Percentiles rank a stretch among this genome's conserved stretches.
Conservation (phyloP, 92 coral and sea anemone species). For the Nematostella vectensis region DNA sequence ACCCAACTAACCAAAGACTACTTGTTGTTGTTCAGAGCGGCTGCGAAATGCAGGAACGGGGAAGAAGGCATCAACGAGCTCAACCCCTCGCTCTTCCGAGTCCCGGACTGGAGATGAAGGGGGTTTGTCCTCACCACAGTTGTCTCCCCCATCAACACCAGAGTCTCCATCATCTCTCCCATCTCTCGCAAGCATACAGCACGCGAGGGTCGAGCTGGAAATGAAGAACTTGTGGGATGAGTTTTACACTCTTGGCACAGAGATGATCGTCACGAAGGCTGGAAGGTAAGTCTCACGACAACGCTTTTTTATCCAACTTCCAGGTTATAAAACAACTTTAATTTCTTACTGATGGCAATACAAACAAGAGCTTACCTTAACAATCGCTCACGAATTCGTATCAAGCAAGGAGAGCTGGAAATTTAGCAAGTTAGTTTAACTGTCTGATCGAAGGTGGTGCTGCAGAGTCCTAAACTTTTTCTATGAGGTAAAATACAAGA, state of each 20-base stretch:
- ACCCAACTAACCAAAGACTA: too few relatives aligned
- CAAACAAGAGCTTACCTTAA: too few relatives aligned
- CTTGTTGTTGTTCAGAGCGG: constrained; percentile 75
- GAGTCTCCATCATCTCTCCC: constrained; percentile 39
- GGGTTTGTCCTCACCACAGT: constrained; percentile 8
- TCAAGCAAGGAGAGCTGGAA: too few relatives aligned
- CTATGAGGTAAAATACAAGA: too few relatives aligned
- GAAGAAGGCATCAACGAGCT: constrained; percentile 47
- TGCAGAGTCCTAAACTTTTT: too few relatives aligned
- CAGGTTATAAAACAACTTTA: too few relatives aligned
- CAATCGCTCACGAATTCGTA: too few relatives aligned
- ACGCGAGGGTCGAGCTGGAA: constrained; percentile 85
- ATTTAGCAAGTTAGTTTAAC: too few relatives aligned
- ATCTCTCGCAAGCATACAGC: constrained; percentile 59
- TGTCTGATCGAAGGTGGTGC: too few relatives aligned
- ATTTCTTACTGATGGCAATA: too few relatives aligned
- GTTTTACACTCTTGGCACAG: constrained; percentile 87
- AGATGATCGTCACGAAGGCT: constrained; percentile 98
- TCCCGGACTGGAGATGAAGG: constrained; percentile 22
- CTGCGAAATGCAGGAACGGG: constrained; percentile 98
- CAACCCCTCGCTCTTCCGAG: constrained; percentile 4
- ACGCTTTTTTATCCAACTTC: constrained; percentile 1
- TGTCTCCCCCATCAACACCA: constrained; percentile 6
- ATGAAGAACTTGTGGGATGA: constrained; percentile 98
- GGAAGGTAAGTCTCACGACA: constrained; percentile 72